Conservation (phyloP, 2,113 vertebrate genomes). For the Heterochromis multidens region DNA sequence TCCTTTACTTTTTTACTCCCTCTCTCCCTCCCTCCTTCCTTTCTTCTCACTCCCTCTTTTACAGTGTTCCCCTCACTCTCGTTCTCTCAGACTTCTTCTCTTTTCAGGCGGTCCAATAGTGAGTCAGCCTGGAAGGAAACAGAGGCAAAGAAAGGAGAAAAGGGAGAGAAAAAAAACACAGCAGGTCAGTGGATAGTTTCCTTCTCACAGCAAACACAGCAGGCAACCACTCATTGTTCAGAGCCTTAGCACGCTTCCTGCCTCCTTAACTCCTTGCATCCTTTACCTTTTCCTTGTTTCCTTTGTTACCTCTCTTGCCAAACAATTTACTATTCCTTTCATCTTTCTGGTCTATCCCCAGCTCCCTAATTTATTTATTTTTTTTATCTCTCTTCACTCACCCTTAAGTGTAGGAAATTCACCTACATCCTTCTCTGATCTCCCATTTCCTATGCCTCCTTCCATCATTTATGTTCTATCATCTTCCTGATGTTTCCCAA, state of each 20-base stretch:
- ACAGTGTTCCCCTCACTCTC: not conserved
- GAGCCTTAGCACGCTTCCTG: constrained; percentile 50
- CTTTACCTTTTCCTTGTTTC: not conserved
- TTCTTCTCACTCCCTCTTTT: not conserved
- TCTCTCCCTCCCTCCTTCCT: not conserved
- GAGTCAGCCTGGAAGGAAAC: constrained; percentile 77
- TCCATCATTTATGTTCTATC: not conserved
- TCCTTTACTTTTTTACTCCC: not conserved
- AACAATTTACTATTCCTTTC: not conserved
- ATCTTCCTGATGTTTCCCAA: not conserved
- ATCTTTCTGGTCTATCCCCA: not conserved
- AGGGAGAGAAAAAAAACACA: not conserved
- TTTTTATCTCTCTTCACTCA: not conserved
- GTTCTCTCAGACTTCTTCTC: constrained; percentile 7
- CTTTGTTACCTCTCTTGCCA: not conserved
- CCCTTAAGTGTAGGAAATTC: not conserved
- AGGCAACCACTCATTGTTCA: constrained; percentile 45
- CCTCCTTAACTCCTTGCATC: constrained; percentile 12
- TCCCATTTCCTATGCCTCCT: not conserved
- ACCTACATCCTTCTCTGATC: not conserved
- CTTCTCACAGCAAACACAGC: constrained; percentile 34
- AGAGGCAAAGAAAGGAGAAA: constrained; percentile 53
- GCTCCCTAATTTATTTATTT: not conserved
- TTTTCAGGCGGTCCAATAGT: constrained; percentile 45
- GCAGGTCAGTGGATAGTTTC: constrained; percentile 60